phyloP scores from a whole-genome alignment of 2,113 vertebrate genomes.

The Catagonus wagneri region DNA sequence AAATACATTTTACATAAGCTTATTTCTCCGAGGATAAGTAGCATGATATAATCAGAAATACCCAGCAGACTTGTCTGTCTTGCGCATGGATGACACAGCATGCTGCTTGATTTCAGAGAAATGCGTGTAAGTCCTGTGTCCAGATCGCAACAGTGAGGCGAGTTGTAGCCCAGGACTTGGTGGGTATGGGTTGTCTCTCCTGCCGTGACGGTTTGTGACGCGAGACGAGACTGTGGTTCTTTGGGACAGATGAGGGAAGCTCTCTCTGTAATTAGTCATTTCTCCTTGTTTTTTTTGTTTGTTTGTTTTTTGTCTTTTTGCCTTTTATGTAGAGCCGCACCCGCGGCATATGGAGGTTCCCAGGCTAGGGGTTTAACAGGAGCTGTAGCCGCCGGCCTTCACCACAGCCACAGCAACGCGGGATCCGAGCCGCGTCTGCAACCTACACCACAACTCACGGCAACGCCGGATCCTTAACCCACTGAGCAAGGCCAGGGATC shows the following conservation, averaged over 20 bases:
- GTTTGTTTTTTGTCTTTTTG: too few species aligned
- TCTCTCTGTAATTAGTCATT: not conserved
- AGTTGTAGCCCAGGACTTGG: too few species aligned
- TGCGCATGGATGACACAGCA: fast-evolving
- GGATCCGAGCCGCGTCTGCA: too few species aligned
- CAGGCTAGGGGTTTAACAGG: too few species aligned
- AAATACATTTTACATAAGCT: not conserved
- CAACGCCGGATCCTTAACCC: too few species aligned
- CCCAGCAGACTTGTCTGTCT: not conserved
- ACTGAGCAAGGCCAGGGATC: too few species aligned
- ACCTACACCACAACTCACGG: too few species aligned
- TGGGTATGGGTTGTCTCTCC: not conserved
- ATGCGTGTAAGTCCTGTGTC: fast-evolving
- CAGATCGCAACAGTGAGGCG: too few species aligned
- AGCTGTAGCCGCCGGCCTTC: too few species aligned
- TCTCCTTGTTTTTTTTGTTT: constrained; percentile 8
- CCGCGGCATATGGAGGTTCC: too few species aligned
- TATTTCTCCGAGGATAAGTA: not conserved
- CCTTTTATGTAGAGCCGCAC: too few species aligned
- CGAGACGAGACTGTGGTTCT: not conserved
- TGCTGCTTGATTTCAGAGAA: not conserved
- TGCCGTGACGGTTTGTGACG: not conserved
- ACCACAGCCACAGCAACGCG: too few species aligned
- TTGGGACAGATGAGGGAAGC: not conserved
- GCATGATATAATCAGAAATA: not conserved